Conservation (phyloP, 23 tunicate species). For the Ciona savignyi region DNA sequence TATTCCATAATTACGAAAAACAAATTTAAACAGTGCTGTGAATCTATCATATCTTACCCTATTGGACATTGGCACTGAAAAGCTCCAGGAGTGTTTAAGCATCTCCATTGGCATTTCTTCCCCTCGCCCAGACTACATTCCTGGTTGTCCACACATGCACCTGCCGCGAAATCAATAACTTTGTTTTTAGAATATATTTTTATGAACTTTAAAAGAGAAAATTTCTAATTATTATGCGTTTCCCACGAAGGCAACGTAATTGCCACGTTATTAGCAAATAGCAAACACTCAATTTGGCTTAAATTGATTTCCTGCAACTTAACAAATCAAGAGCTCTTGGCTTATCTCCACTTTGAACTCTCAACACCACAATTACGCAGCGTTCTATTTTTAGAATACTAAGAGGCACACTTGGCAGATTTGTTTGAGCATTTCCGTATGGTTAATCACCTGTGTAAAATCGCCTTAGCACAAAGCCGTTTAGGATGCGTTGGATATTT, state of each 20-base stretch:
- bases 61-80: slow-evolving; percentile 72
- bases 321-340: neutral
- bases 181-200: neutral
- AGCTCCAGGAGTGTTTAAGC: slow-evolving; percentile 78
- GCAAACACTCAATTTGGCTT: neutral
- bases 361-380: neutral
- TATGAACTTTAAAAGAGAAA: neutral
- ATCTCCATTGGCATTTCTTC: slow-evolving; percentile 84
- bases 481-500: neutral
- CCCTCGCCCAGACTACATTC: slow-evolving; percentile 82
- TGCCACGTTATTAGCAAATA: neutral
- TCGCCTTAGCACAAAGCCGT: neutral
- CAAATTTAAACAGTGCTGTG: too few relatives aligned
- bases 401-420: neutral
- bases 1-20: too few relatives aligned
- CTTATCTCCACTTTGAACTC: neutral
- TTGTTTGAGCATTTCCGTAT: slow-evolving; percentile 15
- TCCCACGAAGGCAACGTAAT: neutral
- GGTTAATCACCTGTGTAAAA: slow-evolving; percentile 13
- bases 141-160: slow-evolving; percentile 58
- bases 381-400: neutral
- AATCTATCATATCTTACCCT: slow-evolving; percentile 69
- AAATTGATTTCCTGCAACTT: neutral
- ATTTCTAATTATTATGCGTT: neutral
- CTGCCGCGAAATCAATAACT: slow-evolving; percentile 20